Conservation (phyloP, 2,113 vertebrate species). For the Casuarius casuarius region DNA sequence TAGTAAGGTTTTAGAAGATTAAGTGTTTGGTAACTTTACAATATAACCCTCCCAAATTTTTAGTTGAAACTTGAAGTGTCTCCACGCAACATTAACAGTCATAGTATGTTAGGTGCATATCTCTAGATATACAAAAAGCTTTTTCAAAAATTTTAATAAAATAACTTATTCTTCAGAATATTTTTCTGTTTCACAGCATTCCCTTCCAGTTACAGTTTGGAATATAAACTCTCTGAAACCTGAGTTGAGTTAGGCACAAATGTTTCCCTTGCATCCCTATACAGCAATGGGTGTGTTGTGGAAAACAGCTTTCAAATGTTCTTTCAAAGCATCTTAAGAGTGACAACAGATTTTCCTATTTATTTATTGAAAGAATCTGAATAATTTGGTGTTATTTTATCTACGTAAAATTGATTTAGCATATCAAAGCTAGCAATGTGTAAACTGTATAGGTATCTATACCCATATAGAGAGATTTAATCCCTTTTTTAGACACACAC, state of each 20-base stretch:
- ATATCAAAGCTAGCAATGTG: background rate
- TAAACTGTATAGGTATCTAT: background rate
- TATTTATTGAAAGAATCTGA: background rate
- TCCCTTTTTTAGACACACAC: background rate
- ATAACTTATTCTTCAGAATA: background rate
- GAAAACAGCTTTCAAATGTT: background rate
- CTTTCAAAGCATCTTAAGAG: background rate
- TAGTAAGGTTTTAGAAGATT: background rate
- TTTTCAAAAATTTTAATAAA: background rate
- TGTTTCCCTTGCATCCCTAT: background rate
- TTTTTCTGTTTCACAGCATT: background rate
- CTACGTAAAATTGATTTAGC: background rate
- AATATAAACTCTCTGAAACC: background rate
- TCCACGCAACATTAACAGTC: background rate
- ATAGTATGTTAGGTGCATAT: background rate
- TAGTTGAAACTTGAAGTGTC: background rate
- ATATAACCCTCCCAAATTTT: background rate
- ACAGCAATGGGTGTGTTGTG: background rate
- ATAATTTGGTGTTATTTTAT: background rate
- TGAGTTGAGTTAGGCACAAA: background rate
- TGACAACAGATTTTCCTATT: background rate
- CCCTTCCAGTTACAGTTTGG: background rate
- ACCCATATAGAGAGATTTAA: background rate
- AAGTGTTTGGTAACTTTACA: background rate
- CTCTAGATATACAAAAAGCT: background rate